These are phyloP conservation scores for Anneissia japonica DNA, from an alignment of 35 echinoderm and acorn worm species.

Conservation along the genomic window DNA sequence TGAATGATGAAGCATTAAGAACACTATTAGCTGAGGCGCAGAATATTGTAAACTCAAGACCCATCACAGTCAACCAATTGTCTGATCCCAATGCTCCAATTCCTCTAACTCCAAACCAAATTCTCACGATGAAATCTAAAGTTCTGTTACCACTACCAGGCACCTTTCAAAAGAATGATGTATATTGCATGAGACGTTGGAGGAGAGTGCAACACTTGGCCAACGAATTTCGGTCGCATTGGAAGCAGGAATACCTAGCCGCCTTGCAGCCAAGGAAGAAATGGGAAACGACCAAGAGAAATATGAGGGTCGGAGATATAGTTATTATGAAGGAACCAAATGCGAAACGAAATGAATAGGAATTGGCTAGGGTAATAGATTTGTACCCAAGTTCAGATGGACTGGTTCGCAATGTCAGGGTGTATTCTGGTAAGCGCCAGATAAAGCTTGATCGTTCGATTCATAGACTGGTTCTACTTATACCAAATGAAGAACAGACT, in stretches of 20 bases:
- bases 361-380: slow-evolving; percentile 1
- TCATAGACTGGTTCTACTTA: slow-evolving; percentile 17
- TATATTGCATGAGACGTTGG: slow-evolving; percentile 34
- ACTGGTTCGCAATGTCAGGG: slow-evolving; percentile 24
- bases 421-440: slow-evolving; percentile 19
- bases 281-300: slow-evolving; percentile 5
- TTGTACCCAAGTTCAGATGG: slow-evolving; percentile 26
- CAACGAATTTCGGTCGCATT: slow-evolving; percentile 45
- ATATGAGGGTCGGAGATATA: slow-evolving; percentile 35
- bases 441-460: slow-evolving; percentile 24
- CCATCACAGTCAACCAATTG: not conserved
- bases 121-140: slow-evolving; percentile 52
- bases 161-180: slow-evolving; percentile 31
- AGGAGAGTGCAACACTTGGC: slow-evolving; percentile 51
- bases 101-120: slow-evolving; percentile 48
- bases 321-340: slow-evolving; percentile 44
- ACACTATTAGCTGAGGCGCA: not conserved
- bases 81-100: slow-evolving; percentile 1
- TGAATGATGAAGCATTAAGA: not conserved
- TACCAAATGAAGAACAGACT: not conserved
- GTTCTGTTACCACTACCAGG: slow-evolving; percentile 54
- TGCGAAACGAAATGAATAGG: slow-evolving; percentile 18
- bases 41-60: slow-evolving; percentile 8
- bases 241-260: slow-evolving; percentile 42
- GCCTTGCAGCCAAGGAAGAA: slow-evolving; percentile 35